Evolutionary conservation across 2,113 vertebrate genomes (phyloP).

Genomic region (Ptyas mucosa): DNA sequence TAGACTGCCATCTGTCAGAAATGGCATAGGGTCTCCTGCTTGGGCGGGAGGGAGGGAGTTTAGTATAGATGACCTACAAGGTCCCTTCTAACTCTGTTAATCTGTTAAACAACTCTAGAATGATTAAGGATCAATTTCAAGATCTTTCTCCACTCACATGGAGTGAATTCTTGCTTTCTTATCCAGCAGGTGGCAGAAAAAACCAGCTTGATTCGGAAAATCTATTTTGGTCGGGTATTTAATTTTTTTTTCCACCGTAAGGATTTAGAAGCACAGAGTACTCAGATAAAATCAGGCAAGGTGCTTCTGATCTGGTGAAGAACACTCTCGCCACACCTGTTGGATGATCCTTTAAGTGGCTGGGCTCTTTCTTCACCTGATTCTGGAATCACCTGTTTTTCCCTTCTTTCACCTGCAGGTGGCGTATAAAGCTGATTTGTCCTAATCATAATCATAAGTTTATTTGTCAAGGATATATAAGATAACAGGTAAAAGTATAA

Average conservation of each 20-base stretch:
- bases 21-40: too few species aligned
- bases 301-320: neutral
- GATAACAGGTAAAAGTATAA: too few species aligned
- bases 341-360: neutral
- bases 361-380: neutral
- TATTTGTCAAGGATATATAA: too few species aligned
- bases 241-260: neutral
- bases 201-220: neutral
- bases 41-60: accelerated
- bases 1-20: too few species aligned
- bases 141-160: neutral
- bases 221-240: neutral
- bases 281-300: neutral
- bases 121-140: neutral
- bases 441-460: too few species aligned
- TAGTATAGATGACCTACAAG: too few species aligned
- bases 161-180: neutral
- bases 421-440: neutral
- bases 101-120: neutral
- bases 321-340: neutral
- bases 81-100: too few species aligned
- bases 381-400: neutral
- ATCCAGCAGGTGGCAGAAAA: neutral
- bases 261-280: neutral
- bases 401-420: neutral